Evolutionary conservation across 2,797 vertebrate species (phyloP), one percentile per base, ranked within the genome.

Genomic region (Falco novaeseelandiae): DNA sequence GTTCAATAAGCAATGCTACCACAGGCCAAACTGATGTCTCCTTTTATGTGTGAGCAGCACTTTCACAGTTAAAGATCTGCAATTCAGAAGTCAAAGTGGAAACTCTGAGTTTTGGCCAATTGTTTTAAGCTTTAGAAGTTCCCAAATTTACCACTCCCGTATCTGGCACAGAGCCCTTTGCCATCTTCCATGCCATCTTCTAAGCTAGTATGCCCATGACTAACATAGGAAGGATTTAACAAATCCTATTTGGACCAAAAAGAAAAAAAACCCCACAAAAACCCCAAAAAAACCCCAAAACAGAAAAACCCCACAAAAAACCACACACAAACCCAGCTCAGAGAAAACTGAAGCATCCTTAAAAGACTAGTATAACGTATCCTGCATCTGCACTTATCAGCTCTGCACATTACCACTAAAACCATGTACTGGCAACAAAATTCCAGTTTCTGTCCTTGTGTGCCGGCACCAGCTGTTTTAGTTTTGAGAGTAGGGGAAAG

Each of bases 281-380:
- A 36, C 9, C 36, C 36, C 36, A 12, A 10, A 52, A 3, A 25
- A 9, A 51, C 12, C 12, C 36, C 29, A 22, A 11, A 57, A 32
- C 36, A 55, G 29, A n/a, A 36, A 51, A 57, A 23, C 32, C 10
- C 36, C 36, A 48, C 21, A 70, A 19, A 32, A 80, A 80, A 9
- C 36, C 36, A 12, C 9, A 52, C 3, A 25, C 42, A 11, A 57
- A 32, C 38, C 38, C 52, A 42, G 10, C 25, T 51, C 27, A 84
- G 15, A 66, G 48, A 83, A 63, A 61, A 36, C 12, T 20, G 40
- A 71, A 93, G 74, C 8, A n/a, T 26, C 26, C 27, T 78, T 78
- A n/a, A 5, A 72, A 86, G 15, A 52, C 2, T 1, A 3, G 10
- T 13, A 48, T 13, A 49, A 36, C 0, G 3, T 42, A 19, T 40